phyloP scores from a whole-genome alignment of 2,888 invertebrate genomes.

The Drosophila phalerata region DNA sequence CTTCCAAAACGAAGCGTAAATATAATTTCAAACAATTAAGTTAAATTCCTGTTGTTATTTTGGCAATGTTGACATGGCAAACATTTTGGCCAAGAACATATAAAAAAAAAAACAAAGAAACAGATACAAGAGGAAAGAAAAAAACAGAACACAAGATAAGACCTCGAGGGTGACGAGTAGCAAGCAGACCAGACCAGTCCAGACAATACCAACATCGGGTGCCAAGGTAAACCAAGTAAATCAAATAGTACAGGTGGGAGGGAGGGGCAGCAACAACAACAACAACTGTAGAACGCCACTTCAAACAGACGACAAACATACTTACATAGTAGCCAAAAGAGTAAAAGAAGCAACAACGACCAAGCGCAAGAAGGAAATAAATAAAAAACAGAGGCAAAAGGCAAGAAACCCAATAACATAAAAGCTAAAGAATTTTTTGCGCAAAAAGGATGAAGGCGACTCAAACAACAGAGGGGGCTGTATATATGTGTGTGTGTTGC shows the following conservation, averaged over 20 bases:
- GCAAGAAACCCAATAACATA: slow-evolving; percentile 80
- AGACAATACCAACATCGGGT: slow-evolving; percentile 17
- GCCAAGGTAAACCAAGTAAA: slow-evolving; percentile 67
- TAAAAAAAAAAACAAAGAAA: background rate
- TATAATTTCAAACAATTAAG: slow-evolving; percentile 65
- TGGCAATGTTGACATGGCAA: slow-evolving; percentile 62
- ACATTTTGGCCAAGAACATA: slow-evolving; percentile 23
- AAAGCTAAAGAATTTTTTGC: slow-evolving; percentile 78
- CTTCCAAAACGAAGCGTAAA: slow-evolving; percentile 12
- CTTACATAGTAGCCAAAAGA: slow-evolving; percentile 20
- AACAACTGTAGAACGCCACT: slow-evolving; percentile 6
- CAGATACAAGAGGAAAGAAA: background rate
- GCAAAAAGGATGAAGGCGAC: slow-evolving; percentile 75
- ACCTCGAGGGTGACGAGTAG: slow-evolving; percentile 1
- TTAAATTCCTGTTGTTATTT: slow-evolving; percentile 59
- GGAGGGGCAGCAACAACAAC: slow-evolving; percentile 1
- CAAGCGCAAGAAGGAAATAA: slow-evolving; percentile 27
- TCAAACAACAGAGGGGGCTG: slow-evolving; percentile 38
- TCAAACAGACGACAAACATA: slow-evolving; percentile 48
- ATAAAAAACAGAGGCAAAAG: slow-evolving; percentile 41
- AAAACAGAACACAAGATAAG: slow-evolving; percentile 9
- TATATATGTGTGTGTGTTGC: slow-evolving; percentile 14
- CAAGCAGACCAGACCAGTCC: background rate
- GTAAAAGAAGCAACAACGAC: slow-evolving; percentile 25
- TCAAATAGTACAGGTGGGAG: slow-evolving; percentile 53